Conservation (phyloP, 2,888 invertebrate genomes). For the Arrhopalites spinosus region DNA sequence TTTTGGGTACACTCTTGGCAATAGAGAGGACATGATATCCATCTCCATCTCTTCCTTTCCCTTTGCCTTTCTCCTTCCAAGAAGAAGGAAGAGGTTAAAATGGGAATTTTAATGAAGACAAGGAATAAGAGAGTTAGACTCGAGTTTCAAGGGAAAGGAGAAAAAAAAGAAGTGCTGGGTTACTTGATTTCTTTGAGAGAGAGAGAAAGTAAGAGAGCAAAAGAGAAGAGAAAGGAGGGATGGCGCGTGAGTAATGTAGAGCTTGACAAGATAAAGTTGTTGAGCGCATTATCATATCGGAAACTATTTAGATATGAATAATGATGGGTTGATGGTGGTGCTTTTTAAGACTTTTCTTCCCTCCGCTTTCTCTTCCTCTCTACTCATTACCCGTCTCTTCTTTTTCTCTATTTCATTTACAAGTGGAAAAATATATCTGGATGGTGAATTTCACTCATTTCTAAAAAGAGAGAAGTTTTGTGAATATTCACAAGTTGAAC, state of each 20-base stretch:
- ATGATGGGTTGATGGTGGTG: not conserved
- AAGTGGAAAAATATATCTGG: not conserved
- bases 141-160: not conserved
- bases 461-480: constrained; percentile 1
- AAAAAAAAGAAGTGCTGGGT: not conserved
- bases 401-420: not conserved
- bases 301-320: constrained; percentile 17
- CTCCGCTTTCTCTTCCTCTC: not conserved
- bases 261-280: not conserved
- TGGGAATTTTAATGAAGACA: not conserved
- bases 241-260: not conserved
- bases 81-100: not conserved
- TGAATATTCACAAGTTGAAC: not conserved
- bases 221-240: not conserved
- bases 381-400: not conserved
- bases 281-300: not conserved
- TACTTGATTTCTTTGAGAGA: not conserved
- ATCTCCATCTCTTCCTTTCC: too few species aligned
- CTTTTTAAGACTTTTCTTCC: not conserved
- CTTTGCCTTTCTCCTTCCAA: too few species aligned
- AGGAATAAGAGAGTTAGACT: too few species aligned
- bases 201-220: not conserved
- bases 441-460: not conserved
- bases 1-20: too few species aligned
- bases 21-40: too few species aligned